Evolutionary conservation across 2,888 invertebrate species (phyloP), one percentile per base, ranked within the genome.

Genomic region (Ypsolopha sequella): DNA sequence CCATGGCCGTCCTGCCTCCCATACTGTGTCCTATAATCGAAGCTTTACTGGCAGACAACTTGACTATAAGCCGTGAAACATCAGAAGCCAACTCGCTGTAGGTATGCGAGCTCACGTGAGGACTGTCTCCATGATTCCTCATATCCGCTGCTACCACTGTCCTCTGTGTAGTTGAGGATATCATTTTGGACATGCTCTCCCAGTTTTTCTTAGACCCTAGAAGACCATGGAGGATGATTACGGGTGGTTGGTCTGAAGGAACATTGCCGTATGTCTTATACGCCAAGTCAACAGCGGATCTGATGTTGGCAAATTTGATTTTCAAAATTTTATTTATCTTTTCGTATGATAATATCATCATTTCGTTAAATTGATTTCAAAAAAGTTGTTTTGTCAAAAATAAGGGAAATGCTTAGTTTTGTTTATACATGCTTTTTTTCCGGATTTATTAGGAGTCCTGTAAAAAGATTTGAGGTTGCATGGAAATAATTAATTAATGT

Each of bases 51-150:
- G 93, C 79, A 1, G 80, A 68, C 38, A 90, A 70, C 54, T 89
- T 87, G 52, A 87, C 73, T 61, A 93, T 76, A 34, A 94, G 82
- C 10, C 80, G 66, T 1, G 81, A 74, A 10, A 96, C 66, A 78
- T 97, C 97, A 50, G 88, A 87, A 0, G 92, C 90, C 87, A 97
- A 89, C 45, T 89, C 88, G 0, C 76, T 65, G 67, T 96, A 96
- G 6, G 89, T 88, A 78, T 95, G 93, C 0, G 89, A 85, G 0
- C 71, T 56, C 0, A 88, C 75, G 65, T 96, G 96, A 0, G 95
- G 94, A 67, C 96, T 97, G 51, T 95, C 94, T 0, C 98, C 98
- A 77, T 98, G 98, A 79, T 98, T 98, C 63, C 98, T 88, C 0
- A 93, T 91, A 80, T 98, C 98, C 11, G 95, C 88, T 0, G 93